Percentiles rank a stretch among this genome's conserved stretches.
Conservation (phyloP, 1,140 invertebrate species). For the Mya arenaria region DNA sequence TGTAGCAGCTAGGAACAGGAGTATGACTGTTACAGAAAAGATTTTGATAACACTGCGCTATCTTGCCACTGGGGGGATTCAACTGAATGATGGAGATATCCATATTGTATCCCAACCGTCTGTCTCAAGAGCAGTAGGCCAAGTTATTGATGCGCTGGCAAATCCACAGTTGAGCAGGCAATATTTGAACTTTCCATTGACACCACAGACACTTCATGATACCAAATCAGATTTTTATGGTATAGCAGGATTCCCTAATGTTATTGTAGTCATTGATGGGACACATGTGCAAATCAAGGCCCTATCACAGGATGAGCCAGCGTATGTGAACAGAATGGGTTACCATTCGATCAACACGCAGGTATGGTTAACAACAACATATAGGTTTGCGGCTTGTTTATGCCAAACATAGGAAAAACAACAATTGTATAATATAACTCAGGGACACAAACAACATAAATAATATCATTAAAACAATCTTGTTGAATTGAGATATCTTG, state of each 20-base stretch:
- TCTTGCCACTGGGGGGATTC: slow-evolving; percentile 38
- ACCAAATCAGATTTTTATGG: slow-evolving; percentile 31
- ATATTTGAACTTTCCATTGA: slow-evolving; percentile 27
- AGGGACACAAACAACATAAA: no score
- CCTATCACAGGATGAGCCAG: slow-evolving; percentile 78
- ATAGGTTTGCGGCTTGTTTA: no score
- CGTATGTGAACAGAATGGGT: slow-evolving; percentile 83
- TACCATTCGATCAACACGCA: slow-evolving; percentile 51
- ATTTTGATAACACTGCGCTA: slow-evolving; percentile 51
- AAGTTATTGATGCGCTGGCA: slow-evolving; percentile 30
- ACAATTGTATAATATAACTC: no score
- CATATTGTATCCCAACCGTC: slow-evolving; percentile 41
- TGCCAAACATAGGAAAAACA: no score
- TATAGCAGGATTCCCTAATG: slow-evolving; percentile 77
- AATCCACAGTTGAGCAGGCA: neutral
- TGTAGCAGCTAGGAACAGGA: neutral
- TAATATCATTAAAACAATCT: no score
- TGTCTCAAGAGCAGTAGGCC: slow-evolving; percentile 21
- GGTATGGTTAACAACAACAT: no score
- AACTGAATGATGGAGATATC: slow-evolving; percentile 51
- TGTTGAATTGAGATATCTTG: no score
- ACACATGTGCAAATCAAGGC: slow-evolving; percentile 82
- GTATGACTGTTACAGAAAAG: neutral
- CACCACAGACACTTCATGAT: neutral
- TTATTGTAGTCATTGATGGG: slow-evolving; percentile 82